Evolutionary conservation across 2,113 vertebrate species (phyloP).

Genomic region (Pampusana beccarii): DNA sequence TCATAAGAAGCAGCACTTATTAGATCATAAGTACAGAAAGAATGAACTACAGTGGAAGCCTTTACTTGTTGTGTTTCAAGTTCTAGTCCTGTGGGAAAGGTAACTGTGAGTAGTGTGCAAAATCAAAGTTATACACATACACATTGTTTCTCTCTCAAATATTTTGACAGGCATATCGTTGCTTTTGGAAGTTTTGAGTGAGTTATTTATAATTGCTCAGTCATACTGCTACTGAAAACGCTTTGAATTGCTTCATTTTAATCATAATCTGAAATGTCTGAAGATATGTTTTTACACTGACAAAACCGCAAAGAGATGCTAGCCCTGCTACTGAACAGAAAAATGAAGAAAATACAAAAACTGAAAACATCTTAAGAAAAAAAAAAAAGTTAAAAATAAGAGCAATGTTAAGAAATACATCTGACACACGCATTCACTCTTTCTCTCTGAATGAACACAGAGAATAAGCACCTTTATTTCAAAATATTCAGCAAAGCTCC

Average conservation of each 20-base stretch:
- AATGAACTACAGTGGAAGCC: background rate
- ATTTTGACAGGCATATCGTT: background rate
- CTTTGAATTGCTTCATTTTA: background rate
- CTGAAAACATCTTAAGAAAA: background rate
- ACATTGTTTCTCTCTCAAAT: background rate
- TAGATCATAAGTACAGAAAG: background rate
- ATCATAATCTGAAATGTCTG: background rate
- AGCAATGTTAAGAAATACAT: background rate
- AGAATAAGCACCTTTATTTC: background rate
- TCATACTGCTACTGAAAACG: background rate
- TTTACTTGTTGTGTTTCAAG: background rate
- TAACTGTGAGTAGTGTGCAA: background rate
- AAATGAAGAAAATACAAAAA: background rate
- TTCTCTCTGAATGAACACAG: background rate
- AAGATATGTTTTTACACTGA: background rate
- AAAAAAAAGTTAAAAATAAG: background rate
- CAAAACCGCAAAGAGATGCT: background rate
- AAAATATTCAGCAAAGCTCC: conserved; percentile 14
- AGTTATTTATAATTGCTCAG: background rate
- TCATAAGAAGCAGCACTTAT: background rate
- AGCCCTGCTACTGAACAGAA: background rate
- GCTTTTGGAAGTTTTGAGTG: background rate
- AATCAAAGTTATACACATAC: background rate
- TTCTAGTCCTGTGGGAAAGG: background rate
- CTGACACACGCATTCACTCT: background rate